Base-by-base conservation (phyloP, 1,140 invertebrate species). In the Popillia japonica region DNA sequence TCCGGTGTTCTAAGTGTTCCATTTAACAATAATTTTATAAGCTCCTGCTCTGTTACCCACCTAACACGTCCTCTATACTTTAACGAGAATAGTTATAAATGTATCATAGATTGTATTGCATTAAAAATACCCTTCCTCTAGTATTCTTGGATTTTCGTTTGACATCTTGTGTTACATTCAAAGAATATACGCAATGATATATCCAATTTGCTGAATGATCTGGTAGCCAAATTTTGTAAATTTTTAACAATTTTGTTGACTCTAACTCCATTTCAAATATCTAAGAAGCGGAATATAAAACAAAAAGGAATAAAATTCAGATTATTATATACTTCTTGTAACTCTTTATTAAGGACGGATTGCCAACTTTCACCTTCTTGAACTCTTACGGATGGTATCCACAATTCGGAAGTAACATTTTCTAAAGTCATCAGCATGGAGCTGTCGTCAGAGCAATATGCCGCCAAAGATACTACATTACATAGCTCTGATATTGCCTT, bases 61-160 rank as follows among this genome's bases (percentile, higher is more conserved):
- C 80, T 78, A 11, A 83, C 40, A 79, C 83, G 83, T 64, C 83
- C 83, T 41, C 81, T 68, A 75, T 83, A 84, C 83, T 85, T 77
- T 41, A 80, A 79, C 11, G 23, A 44, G 23, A 64, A 20, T 10
- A 27, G n/a, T 4, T 41, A n/a, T n/a, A n/a, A n/a, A n/a, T n/a
- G n/a, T n/a, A n/a, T n/a, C n/a, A n/a, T n/a, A n/a, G n/a, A n/a
- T n/a, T n/a, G n/a, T n/a, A n/a, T 61, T 64, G 44, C 44, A n/a
- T 55, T 59, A 10, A 55, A 22, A n/a, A 10, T 77, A 84, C 82
- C 78, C 81, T 83, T 80, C 83, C 82, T 75, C 80, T 81, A 0
- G 78, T 78, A 68, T 68, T 82, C 78, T 83, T 84, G 0, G 80
- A 78, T 78, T 81, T 83, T 34, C 83, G 83, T 73, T 82, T 83